Evolutionary conservation across 2,888 invertebrate genomes (phyloP).

Genomic region (Cybosia mesomella): DNA sequence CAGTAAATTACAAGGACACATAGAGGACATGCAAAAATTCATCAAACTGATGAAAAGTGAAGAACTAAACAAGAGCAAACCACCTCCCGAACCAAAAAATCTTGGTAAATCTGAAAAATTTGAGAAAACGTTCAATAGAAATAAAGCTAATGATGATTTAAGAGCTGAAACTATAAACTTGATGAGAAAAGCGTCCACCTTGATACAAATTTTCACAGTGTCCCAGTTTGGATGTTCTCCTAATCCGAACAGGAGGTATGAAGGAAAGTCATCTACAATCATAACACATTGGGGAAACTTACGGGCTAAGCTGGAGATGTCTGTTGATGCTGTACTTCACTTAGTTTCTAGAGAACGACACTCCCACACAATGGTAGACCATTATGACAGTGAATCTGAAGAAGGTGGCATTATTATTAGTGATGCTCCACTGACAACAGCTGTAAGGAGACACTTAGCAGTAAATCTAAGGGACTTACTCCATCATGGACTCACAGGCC

Average conservation of each 20-base stretch:
- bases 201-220: conserved; percentile 97
- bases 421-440: conserved; percentile 94
- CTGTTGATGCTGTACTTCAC: conserved; percentile 91
- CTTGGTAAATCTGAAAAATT: conserved; percentile 68
- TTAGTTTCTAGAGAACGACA: conserved; percentile 85
- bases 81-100: conserved; percentile 64
- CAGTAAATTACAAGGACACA: conserved; percentile 97
- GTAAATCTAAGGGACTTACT: conserved; percentile 96
- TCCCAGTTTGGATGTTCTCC: conserved; percentile 97
- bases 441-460: conserved; percentile 96
- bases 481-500: conserved; percentile 95
- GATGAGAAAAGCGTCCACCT: conserved; percentile 94
- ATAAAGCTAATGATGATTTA: conserved; percentile 78
- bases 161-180: conserved; percentile 90
- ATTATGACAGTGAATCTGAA: conserved; percentile 89
- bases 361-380: conserved; percentile 79
- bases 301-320: conserved; percentile 96
- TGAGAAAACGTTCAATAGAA: conserved; percentile 74
- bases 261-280: conserved; percentile 93
- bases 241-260: conserved; percentile 90
- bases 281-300: conserved; percentile 98
- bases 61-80: conserved; percentile 75
- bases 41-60: conserved; percentile 97
- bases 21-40: conserved; percentile 98
- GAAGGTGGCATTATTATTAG: conserved; percentile 84